Conservation (phyloP, 2,888 invertebrate genomes). For the Cheilosia vulpina region DNA sequence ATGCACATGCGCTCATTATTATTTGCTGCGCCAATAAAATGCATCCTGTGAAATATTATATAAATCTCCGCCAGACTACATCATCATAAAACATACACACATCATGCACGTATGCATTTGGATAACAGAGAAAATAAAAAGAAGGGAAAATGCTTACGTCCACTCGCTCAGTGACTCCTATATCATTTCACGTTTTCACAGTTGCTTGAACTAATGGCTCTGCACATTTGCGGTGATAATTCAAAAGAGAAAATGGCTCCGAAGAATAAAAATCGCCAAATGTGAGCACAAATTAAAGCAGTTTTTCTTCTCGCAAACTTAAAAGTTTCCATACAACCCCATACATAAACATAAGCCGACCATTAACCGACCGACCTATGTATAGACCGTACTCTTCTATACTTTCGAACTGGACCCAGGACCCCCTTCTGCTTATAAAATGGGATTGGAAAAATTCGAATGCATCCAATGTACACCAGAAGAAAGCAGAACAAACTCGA, state of each 20-base stretch:
- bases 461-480: slow-evolving; percentile 57
- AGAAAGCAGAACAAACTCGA: slow-evolving; percentile 16
- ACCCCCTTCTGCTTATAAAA: slow-evolving; percentile 17
- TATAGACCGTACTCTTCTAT: neutral
- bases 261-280: slow-evolving; percentile 59
- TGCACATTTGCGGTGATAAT: slow-evolving; percentile 66
- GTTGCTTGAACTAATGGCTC: slow-evolving; percentile 65
- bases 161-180: slow-evolving; percentile 15
- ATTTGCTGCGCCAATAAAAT: no score
- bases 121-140: neutral
- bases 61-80: no score
- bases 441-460: slow-evolving; percentile 61
- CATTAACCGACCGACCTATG: slow-evolving; percentile 55
- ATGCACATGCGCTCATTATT: no score
- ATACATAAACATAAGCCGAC: slow-evolving; percentile 58
- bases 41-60: no score
- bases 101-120: slow-evolving; percentile 1
- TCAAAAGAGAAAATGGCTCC: slow-evolving; percentile 53
- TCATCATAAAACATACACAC: neutral
- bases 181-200: slow-evolving; percentile 61
- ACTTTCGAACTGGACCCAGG: neutral
- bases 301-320: slow-evolving; percentile 48
- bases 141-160: neutral
- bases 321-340: slow-evolving; percentile 38
- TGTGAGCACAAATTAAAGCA: slow-evolving; percentile 65